Base-by-base conservation (phyloP, 2,797 vertebrate species). In the Syngnathus rostellatus region DNA sequence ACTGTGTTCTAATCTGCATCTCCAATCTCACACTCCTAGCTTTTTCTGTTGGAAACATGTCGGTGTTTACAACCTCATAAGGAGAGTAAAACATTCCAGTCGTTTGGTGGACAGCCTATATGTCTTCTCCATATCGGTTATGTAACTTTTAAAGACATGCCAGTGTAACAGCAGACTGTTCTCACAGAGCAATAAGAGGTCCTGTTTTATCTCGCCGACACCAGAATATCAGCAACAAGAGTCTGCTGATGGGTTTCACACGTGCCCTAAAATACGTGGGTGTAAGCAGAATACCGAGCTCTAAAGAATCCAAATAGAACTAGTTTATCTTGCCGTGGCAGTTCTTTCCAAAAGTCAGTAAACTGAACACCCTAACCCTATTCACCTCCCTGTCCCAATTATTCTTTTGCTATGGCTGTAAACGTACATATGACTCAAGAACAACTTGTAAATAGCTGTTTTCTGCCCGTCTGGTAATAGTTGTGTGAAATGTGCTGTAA, bases 401-500 rank as follows among this genome's bases (percentile, higher is more conserved):
- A 55, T 62, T 75, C 63, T 78, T 84, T 85, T 84, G 77, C 76
- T 81, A 69, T 77, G 68, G 70, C 73, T 86, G 74, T 81, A 78
- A 80, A 82, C 69, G 64, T 80, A 72, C 70, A 38, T 40, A 67
- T 68, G 66, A 76, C 39, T 60, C 71, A 63, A 68, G 40, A 73
- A 75, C 65, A 58, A 79, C 75, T 67, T 89, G 86, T 88, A 90
- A 86, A 87, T 87, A 87, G 64, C 23, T 68, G 48, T 69, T 80
- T 81, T 80, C 72, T 74, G 66, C 74, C 79, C 55, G 5, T 81
- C 60, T 51, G 76, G 73, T 80, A 76, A 81, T 88, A 85, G 84
- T 85, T 77, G 76, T 88, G 88, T 90, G 83, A 88, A 80, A 72
- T 86, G 88, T 91, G 87, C 77, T 89, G 87, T 90, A 87, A 78